These are phyloP conservation scores for Hyperoodon ampullatus DNA, from an alignment of 2,113 vertebrate genomes.

Conservation along the genomic window DNA sequence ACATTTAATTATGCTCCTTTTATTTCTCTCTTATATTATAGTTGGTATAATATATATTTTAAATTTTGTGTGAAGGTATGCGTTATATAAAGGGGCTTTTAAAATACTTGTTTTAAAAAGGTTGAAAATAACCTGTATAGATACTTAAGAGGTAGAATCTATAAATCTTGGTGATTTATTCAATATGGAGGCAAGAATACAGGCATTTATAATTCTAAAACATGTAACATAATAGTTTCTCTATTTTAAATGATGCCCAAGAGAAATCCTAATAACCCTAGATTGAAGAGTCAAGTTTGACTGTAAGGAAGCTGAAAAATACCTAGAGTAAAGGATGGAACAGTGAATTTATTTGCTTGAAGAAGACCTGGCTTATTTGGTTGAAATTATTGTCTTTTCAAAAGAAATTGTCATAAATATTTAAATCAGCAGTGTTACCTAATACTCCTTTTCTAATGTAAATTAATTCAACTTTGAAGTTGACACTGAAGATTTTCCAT, in stretches of 20 bases:
- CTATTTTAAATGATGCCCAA: not conserved
- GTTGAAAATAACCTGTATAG: not conserved
- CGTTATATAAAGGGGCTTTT: not conserved
- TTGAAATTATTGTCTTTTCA: constrained; percentile 19
- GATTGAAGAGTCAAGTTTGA: not conserved
- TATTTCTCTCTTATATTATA: constrained; percentile 21
- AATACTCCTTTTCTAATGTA: not conserved
- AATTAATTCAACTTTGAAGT: constrained; percentile 42
- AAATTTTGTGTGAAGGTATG: not conserved
- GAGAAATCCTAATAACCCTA: constrained; percentile 33
- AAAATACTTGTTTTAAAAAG: constrained; percentile 24
- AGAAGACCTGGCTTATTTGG: not conserved
- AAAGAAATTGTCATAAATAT: not conserved
- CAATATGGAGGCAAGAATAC: not conserved
- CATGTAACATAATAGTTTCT: not conserved
- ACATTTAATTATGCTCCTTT: not conserved
- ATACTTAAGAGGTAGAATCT: constrained; percentile 4
- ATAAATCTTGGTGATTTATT: not conserved
- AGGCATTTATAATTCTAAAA: constrained; percentile 37
- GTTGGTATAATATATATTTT: not conserved
- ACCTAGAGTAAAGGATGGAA: not conserved
- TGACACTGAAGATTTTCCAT: constrained; percentile 35
- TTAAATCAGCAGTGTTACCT: not conserved
- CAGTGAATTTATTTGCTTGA: not conserved
- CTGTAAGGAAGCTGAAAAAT: not conserved